A percentile compares a stretch with the other conserved stretches of the same genome.
These are phyloP conservation scores for Eupleurogrammus muticus DNA, from an alignment of 2,797 vertebrate species.

Conservation along the genomic window DNA sequence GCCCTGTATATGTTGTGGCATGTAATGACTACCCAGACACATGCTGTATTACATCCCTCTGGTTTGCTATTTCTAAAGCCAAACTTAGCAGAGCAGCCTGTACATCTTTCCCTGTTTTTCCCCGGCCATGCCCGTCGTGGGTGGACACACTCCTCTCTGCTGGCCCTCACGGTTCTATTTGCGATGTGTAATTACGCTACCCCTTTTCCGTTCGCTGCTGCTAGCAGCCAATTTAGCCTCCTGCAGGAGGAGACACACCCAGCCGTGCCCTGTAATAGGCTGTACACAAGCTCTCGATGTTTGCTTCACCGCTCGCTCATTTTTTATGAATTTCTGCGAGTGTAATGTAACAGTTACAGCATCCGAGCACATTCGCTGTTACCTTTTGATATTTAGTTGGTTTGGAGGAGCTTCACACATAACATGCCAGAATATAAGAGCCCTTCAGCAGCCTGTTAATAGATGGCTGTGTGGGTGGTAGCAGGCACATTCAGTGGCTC, in stretches of 20 bases:
- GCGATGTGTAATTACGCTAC: constrained; percentile 76
- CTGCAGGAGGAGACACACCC: constrained; percentile 77
- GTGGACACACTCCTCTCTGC: constrained; percentile 64
- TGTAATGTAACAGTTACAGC: constrained; percentile 31
- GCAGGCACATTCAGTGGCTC: constrained; percentile 73
- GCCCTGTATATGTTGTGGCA: constrained; percentile 59
- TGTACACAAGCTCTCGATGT: constrained; percentile 16
- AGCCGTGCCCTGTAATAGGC: constrained; percentile 68
- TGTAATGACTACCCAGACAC: constrained; percentile 76
- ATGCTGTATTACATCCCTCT: constrained; percentile 66
- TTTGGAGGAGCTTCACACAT: constrained; percentile 53
- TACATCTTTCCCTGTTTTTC: constrained; percentile 47
- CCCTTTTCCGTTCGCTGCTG: constrained; percentile 55
- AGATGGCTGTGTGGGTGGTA: constrained; percentile 76
- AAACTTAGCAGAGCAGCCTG: constrained; percentile 45
- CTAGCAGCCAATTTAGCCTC: constrained; percentile 70
- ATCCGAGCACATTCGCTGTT: constrained; percentile 52
- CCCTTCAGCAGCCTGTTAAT: constrained; percentile 71
- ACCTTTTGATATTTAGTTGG: constrained; percentile 59
- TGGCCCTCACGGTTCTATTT: constrained; percentile 72
- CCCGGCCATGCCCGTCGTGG: constrained; percentile 59
- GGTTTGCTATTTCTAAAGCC: constrained; percentile 58
- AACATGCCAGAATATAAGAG: constrained; percentile 60
- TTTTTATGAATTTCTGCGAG: constrained; percentile 12
- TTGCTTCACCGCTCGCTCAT: constrained; percentile 16